These are phyloP conservation scores for Myxocyprinus asiaticus DNA, from an alignment of 2,113 vertebrate genomes.

Conservation along the genomic window DNA sequence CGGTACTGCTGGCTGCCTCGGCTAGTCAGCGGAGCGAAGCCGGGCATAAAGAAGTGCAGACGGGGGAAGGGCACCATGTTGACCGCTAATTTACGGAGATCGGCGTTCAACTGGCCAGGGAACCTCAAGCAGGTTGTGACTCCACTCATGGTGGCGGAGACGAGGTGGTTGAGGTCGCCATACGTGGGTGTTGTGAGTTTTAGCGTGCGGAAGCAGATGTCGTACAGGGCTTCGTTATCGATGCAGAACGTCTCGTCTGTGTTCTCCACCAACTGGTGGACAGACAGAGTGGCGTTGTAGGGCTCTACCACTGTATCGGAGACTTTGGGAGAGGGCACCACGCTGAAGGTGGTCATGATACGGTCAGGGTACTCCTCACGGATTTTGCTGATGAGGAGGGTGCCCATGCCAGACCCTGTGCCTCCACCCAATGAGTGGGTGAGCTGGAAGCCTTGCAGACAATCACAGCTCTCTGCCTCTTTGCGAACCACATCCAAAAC, in stretches of 20 bases:
- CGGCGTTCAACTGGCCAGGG: constrained; percentile 58
- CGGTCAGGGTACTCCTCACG: constrained; percentile 58
- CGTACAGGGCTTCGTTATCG: constrained; percentile 82
- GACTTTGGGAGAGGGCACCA: constrained; percentile 73
- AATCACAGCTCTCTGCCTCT: constrained; percentile 55
- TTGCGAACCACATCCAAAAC: constrained; percentile 71
- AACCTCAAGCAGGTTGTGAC: constrained; percentile 58
- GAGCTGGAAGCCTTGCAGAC: constrained; percentile 57
- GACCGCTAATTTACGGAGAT: constrained; percentile 57
- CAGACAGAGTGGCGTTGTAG: constrained; percentile 57
- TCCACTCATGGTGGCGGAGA: constrained; percentile 58
- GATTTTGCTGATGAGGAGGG: constrained; percentile 60
- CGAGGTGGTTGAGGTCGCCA: constrained; percentile 62
- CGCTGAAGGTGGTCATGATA: constrained; percentile 60
- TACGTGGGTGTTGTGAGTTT: constrained; percentile 82
- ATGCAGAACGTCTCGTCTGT: constrained; percentile 69
- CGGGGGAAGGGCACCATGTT: constrained; percentile 72
- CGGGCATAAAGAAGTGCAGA: constrained; percentile 83
- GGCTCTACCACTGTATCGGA: constrained; percentile 75
- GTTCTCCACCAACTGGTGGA: constrained; percentile 68
- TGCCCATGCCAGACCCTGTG: constrained; percentile 58
- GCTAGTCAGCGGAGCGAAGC: constrained; percentile 80
- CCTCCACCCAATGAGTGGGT: constrained; percentile 65
- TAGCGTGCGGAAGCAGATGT: constrained; percentile 83
- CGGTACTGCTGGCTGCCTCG: constrained; percentile 82